phyloP scores from a whole-genome alignment of 2,113 vertebrate species.

The Tautogolabrus adspersus region DNA sequence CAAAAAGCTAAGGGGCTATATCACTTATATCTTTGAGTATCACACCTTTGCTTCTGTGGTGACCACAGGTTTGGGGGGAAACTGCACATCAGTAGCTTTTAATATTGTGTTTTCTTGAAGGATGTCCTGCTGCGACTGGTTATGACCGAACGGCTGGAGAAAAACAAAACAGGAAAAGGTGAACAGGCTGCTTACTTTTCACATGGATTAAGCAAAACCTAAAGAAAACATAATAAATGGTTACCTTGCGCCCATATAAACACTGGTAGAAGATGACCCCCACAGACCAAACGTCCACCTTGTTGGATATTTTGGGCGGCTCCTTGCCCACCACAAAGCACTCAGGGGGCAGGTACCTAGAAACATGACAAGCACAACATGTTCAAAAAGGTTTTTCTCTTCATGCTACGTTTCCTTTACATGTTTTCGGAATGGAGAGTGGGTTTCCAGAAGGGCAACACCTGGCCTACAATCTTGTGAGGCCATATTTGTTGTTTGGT shows the following conservation, averaged over 20 bases:
- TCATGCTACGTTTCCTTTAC: no score
- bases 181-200: not conserved
- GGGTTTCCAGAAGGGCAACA: no score
- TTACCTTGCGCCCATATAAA: constrained; percentile 97
- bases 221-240: not conserved
- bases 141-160: constrained; percentile 93
- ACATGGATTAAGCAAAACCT: not conserved
- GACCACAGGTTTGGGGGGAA: constrained; percentile 94
- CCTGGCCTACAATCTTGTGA: no score
- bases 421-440: no score
- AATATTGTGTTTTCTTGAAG: constrained; percentile 96
- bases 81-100: constrained; percentile 97
- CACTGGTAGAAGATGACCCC: constrained; percentile 98
- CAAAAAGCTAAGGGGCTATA: not conserved
- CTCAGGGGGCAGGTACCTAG: constrained; percentile 95
- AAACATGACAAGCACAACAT: not conserved
- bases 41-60: constrained; percentile 94
- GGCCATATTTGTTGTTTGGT: constrained; percentile 2
- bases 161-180: not conserved
- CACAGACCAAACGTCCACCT: constrained; percentile 96
- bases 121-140: constrained; percentile 97
- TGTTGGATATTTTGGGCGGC: constrained; percentile 97
- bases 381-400: no score
- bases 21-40: not conserved
- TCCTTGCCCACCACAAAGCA: constrained; percentile 96